These are phyloP conservation scores for Lepisosteus osseus DNA, from an alignment of 2,113 vertebrate genomes.

Conservation along the genomic window DNA sequence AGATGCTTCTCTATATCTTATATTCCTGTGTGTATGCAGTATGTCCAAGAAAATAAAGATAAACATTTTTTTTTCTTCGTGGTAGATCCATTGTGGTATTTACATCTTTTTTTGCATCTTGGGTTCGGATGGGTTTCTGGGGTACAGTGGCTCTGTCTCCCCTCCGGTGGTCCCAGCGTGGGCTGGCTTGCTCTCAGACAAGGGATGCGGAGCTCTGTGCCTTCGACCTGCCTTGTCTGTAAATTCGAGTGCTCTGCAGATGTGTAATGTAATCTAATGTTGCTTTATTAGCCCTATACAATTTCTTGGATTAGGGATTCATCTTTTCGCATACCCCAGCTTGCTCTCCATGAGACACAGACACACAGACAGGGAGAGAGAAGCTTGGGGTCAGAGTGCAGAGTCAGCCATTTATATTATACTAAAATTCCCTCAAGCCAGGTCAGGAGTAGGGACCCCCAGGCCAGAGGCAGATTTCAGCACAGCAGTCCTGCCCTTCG, in stretches of 20 bases:
- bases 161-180: neutral
- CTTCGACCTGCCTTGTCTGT: neutral
- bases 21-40: constrained; percentile 52
- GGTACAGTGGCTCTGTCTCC: neutral
- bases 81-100: constrained; percentile 33
- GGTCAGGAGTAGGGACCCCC: no score
- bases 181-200: neutral
- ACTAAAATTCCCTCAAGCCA: no score
- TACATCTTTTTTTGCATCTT: constrained; percentile 19
- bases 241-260: neutral
- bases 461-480: no score
- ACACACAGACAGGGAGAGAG: no score
- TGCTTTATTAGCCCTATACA: no score
- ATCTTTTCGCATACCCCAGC: no score
- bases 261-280: no score
- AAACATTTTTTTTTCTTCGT: constrained; percentile 58
- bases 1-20: constrained; percentile 50
- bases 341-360: no score
- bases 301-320: no score
- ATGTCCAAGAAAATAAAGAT: constrained; percentile 59
- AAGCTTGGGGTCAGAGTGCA: no score
- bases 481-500: no score
- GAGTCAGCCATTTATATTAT: no score
- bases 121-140: neutral
- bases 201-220: neutral